Conservation (phyloP, 2,888 invertebrate genomes). For the Cabera pusaria region DNA sequence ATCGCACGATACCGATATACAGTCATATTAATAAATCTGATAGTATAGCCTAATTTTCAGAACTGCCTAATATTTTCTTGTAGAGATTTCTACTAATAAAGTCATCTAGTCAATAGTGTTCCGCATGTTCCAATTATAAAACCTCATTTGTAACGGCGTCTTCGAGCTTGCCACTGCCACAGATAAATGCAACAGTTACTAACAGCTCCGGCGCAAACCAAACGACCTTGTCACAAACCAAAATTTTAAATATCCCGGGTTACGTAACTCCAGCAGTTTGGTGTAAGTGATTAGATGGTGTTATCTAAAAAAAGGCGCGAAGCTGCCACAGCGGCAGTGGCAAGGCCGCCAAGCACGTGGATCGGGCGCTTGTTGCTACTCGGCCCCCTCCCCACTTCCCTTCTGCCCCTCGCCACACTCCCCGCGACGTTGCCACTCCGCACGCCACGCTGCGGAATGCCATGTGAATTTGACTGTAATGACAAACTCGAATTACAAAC, state of each 20-base stretch:
- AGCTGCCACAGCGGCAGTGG: conserved; percentile 65
- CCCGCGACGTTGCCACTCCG: conserved; percentile 73
- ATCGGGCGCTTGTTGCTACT: conserved; percentile 76
- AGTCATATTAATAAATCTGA: too few relatives aligned
- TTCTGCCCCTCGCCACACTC: conserved; percentile 35
- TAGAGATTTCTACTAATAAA: too few relatives aligned
- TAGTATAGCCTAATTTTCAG: too few relatives aligned
- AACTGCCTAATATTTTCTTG: too few relatives aligned
- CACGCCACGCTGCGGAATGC: conserved; percentile 41
- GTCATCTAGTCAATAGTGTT: too few relatives aligned
- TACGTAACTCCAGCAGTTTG: conserved; percentile 45
- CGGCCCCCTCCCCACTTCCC: conserved; percentile 43
- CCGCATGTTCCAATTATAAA: too few relatives aligned
- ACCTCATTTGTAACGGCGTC: too few relatives aligned
- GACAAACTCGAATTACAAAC: conserved; percentile 40
- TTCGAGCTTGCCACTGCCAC: too few relatives aligned
- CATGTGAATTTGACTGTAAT: conserved; percentile 57
- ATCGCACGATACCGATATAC: too few relatives aligned
- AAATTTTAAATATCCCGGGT: conserved; percentile 13
- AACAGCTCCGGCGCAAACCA: background rate
- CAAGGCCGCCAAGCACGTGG: conserved; percentile 79
- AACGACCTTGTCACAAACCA: conserved; percentile 10
- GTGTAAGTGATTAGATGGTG: conserved; percentile 53
- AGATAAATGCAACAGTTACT: too few relatives aligned
- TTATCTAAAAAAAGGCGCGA: conserved; percentile 76